Evolutionary conservation across 2,888 invertebrate genomes (phyloP).

Genomic region (Agelastica alni): DNA sequence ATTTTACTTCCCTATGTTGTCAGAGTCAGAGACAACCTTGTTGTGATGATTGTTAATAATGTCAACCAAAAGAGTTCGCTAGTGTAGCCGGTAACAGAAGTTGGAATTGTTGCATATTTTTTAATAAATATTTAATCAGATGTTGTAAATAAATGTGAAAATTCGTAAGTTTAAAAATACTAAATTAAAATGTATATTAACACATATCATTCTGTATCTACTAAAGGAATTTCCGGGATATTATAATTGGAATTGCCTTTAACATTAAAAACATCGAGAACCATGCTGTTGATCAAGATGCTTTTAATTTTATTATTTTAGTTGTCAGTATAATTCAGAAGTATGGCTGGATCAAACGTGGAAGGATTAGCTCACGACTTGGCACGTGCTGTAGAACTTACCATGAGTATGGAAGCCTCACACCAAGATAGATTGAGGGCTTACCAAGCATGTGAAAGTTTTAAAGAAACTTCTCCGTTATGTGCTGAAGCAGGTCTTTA

Average conservation of each 20-base stretch:
- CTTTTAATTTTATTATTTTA: slow-evolving; percentile 25
- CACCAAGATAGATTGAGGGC: slow-evolving; percentile 80
- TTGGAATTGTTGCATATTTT: slow-evolving; percentile 39
- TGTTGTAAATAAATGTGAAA: slow-evolving; percentile 29
- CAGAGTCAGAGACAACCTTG: no score
- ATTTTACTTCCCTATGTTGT: no score
- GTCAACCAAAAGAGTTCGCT: slow-evolving; percentile 27
- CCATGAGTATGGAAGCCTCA: slow-evolving; percentile 77
- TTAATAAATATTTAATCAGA: slow-evolving; percentile 37
- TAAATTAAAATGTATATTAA: background rate
- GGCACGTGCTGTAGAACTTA: slow-evolving; percentile 79
- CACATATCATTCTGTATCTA: background rate
- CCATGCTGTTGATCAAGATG: slow-evolving; percentile 33
- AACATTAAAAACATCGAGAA: slow-evolving; percentile 26
- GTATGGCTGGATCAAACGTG: slow-evolving; percentile 65
- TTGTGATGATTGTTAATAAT: no score
- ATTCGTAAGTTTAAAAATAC: slow-evolving; percentile 16
- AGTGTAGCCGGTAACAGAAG: slow-evolving; percentile 46
- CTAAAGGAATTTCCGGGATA: no score
- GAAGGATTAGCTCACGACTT: slow-evolving; percentile 75
- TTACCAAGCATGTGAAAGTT: slow-evolving; percentile 82
- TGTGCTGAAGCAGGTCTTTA: slow-evolving; percentile 87
- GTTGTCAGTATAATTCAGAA: slow-evolving; percentile 9
- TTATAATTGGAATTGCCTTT: no score
- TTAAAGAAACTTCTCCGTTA: slow-evolving; percentile 83